Evolutionary conservation across 1,140 invertebrate species (phyloP).

Genomic region (Rhagoletis zephyria): DNA sequence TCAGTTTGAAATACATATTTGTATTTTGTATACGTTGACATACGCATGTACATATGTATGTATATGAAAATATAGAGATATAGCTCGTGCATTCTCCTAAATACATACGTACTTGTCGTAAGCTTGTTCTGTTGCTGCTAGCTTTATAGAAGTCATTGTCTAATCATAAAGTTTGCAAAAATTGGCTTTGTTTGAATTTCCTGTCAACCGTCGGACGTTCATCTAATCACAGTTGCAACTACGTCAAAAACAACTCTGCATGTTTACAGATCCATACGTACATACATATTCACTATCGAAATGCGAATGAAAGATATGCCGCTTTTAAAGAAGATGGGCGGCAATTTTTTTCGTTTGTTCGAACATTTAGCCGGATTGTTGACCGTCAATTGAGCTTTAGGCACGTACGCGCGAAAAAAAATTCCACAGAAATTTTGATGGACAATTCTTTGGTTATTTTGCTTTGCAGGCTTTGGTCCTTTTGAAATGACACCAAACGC

Average conservation of each 20-base stretch:
- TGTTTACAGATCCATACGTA: not conserved
- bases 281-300: no score
- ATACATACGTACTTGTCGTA: not conserved
- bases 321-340: not conserved
- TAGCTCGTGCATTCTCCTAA: not conserved
- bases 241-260: not conserved
- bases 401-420: slow-evolving; percentile 9
- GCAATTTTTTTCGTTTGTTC: no score
- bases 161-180: not conserved
- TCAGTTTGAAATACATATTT: not conserved
- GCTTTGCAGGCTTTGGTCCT: not conserved
- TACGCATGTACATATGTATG: not conserved
- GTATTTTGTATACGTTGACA: not conserved
- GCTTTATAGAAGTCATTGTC: not conserved
- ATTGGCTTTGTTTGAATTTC: not conserved
- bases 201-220: not conserved
- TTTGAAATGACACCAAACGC: not conserved
- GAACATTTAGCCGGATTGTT: not conserved
- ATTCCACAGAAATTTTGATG: slow-evolving; percentile 25
- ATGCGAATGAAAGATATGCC: not conserved
- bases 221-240: no score
- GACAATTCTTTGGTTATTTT: not conserved
- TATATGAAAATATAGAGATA: not conserved
- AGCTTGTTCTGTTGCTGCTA: not conserved
- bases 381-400: not conserved